phyloP scores from a whole-genome alignment of 1,140 invertebrate genomes.

The Acromyrmex echinatior region DNA sequence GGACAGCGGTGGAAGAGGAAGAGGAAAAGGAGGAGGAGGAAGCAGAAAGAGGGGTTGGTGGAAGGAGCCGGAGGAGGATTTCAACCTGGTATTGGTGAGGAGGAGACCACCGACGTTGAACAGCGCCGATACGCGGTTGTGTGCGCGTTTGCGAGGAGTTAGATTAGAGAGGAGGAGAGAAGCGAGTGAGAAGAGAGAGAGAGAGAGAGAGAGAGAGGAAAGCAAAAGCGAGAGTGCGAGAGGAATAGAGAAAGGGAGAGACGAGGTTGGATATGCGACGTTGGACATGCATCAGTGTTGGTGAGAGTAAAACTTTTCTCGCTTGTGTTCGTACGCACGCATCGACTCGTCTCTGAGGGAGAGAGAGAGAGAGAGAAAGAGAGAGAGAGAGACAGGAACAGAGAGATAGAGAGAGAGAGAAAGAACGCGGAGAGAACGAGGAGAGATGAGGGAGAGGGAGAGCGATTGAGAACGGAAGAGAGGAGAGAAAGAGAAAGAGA shows the following conservation, averaged over 20 bases:
- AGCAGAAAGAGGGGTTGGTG: conserved; percentile 75
- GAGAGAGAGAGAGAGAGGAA: conserved; percentile 23
- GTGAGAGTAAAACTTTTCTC: conserved; percentile 87
- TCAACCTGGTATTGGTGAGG: conserved; percentile 78
- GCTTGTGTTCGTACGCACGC: conserved; percentile 84
- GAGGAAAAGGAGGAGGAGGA: conserved; percentile 68
- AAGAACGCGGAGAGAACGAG: conserved; percentile 22
- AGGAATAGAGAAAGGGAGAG: conserved; percentile 47
- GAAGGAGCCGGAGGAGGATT: conserved; percentile 80
- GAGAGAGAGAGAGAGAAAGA: conserved; percentile 27
- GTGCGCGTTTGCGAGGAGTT: conserved; percentile 82
- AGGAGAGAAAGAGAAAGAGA: conserved; percentile 51
- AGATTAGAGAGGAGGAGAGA: conserved; percentile 82
- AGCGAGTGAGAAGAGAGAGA: conserved; percentile 23
- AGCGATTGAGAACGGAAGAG: conserved; percentile 21
- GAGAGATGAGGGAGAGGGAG: conserved; percentile 58
- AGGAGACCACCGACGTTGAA: conserved; percentile 74
- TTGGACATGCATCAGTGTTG: conserved; percentile 71
- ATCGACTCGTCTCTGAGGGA: conserved; percentile 81
- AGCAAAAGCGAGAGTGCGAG: conserved; percentile 41
- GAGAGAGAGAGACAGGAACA: conserved; percentile 56
- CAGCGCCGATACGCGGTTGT: conserved; percentile 69
- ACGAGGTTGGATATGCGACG: conserved; percentile 74
- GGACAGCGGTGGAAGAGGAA: conserved; percentile 75
- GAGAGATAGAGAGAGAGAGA: conserved; percentile 55